Evolutionary conservation across 2,888 invertebrate species (phyloP).

Genomic region (Barypeithes pellucidus): DNA sequence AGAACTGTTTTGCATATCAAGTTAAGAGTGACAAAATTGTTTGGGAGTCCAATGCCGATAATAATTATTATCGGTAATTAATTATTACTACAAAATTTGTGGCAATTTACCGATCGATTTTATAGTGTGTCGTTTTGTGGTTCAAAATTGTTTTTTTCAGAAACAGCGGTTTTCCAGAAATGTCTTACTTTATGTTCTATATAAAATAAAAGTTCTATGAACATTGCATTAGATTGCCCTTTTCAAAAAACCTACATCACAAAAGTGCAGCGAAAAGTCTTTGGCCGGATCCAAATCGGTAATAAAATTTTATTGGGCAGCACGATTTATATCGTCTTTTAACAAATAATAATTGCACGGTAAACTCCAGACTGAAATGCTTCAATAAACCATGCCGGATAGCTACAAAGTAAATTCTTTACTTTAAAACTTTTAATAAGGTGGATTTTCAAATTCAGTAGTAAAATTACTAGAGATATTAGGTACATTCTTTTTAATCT

Average conservation of each 20-base stretch:
- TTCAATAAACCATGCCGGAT: constrained; percentile 15
- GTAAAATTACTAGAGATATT: constrained; percentile 20
- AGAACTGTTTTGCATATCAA: no score
- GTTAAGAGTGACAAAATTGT: no score
- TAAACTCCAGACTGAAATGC: constrained; percentile 12
- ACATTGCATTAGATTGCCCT: neutral
- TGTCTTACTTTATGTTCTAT: no score
- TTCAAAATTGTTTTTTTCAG: no score
- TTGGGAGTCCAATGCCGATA: no score
- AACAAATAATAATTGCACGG: constrained; percentile 27
- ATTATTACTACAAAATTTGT: no score
- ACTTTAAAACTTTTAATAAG: constrained; percentile 42
- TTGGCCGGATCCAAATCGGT: constrained; percentile 18
- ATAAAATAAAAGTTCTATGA: constrained; percentile 3
- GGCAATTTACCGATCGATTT: no score
- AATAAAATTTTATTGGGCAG: constrained; percentile 28
- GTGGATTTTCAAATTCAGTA: constrained; percentile 29
- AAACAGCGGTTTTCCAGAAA: no score
- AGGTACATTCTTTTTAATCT: constrained; percentile 21
- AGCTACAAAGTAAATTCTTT: constrained; percentile 39
- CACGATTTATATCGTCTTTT: constrained; percentile 23
- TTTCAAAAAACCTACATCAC: constrained; percentile 7
- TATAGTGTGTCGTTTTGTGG: no score
- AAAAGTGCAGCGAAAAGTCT: constrained; percentile 10
- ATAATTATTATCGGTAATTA: no score